Base-by-base conservation (phyloP, 1,140 invertebrate genomes). In the Drosophila yakuba region DNA sequence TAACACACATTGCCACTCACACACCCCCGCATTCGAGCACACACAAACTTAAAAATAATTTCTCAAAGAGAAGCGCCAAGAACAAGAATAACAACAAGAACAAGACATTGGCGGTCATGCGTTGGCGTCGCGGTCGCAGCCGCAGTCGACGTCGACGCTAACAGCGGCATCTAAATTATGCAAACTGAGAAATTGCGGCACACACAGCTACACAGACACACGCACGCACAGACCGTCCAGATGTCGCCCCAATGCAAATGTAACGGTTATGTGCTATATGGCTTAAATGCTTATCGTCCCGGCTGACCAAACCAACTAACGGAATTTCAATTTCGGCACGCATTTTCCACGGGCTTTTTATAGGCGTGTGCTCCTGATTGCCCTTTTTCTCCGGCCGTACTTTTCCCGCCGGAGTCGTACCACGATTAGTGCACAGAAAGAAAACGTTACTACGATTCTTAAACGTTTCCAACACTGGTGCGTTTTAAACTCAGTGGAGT, bases 21-120 rank as follows among this genome's bases (percentile, higher is more conserved):
- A 58, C 56, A 35, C 43, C 36, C 61, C 57, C 62, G 39, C 64
- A 60, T 57, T 52, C 60, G 58, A 76, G 55, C 66, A 71, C 68
- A 63, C 74, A 88, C 83, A 88, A 82, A 86, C 77, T 83, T 88
- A 89, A 88, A 88, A 88, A 88, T 83, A 88, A 88, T 88, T 88
- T 88, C 75, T 63, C 84, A 88, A 84, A 85, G 73, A 76, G 72
- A 73, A 80, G 35, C 51, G 36, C 62, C 39, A 56, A 45, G 80
- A 59, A 60, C 39, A 54, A 64, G 68, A 77, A 74, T 61, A 63
- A 69, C 20, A 25, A 25, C 25, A 25, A 25, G 50, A 41, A 71
- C 35, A 81, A 66, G 76, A 75, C 81, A 80, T 71, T 84, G 80
- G 77, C 66, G 81, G 74, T 67, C 82, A 52, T 69, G 35, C 74